Evolutionary conservation across 1,140 invertebrate genomes (phyloP), one percentile per base, ranked within the genome.

Genomic region (Triops longicaudatus): DNA sequence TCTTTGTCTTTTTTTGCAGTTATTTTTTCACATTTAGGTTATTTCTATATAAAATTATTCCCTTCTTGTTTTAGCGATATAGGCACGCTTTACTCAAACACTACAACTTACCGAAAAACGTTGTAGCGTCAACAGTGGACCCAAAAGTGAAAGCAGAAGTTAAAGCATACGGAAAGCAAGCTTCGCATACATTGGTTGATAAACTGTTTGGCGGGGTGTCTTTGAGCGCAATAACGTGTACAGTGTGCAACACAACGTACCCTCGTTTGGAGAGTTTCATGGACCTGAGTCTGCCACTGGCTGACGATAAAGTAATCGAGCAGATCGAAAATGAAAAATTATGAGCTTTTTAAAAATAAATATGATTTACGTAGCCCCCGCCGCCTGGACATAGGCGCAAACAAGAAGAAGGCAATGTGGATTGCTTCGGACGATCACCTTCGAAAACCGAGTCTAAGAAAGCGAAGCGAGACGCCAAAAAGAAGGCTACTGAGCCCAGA

Each of bases 211-310:
- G 93, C 72, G 96, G 97, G 0, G 90, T 92, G 80, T 86, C 98
- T 9, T 91, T 97, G 1, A 97, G 93, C 27, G 96, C 92, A 0
- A 85, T 98, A 27, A 88, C 93, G 76, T 98, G 96, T 84, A 89
- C 95, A 81, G 91, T 94, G 74, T 98, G 97, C 83, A 86, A 90
- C 76, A 89, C 95, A 85, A 88, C 91, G 9, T 96, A 94, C 0
- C 90, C 93, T 81, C 87, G 93, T 17, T 91, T 91, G 78, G 97
- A 99, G 84, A 91, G 92, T 79, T 98, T 99, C 83, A 86, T 98
- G 74, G 97, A 99, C 86, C 87, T 99, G 75, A 97, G 95, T 79
- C 85, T 99, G 75, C 95, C 97, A 0, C 90, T 98, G 10, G 90
- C 89, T 63, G 89, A 87, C 81, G 85, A 88, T 80, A 87, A 86